phyloP scores from a whole-genome alignment of 2,113 vertebrate species.

The Anoplopoma fimbria region DNA sequence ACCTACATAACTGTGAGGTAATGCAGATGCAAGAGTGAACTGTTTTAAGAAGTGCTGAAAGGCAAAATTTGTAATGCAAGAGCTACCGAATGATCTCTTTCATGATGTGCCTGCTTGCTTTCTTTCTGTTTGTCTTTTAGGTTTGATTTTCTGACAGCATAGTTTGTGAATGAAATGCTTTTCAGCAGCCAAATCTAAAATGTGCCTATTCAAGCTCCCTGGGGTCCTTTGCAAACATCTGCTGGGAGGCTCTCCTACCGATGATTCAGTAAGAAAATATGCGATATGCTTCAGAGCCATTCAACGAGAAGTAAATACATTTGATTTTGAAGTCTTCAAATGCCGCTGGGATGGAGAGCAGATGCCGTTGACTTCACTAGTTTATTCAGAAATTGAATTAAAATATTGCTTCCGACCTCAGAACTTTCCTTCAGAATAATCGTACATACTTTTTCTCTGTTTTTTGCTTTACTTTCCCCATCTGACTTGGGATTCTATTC shows the following conservation, averaged over 20 bases:
- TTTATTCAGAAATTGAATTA: slow-evolving; percentile 19
- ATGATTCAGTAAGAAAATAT: slow-evolving; percentile 38
- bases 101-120: slow-evolving; percentile 19
- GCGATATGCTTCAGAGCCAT: slow-evolving; percentile 25
- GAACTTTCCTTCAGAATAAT: not conserved
- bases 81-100: slow-evolving; percentile 10
- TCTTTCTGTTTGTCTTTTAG: slow-evolving; percentile 33
- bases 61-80: slow-evolving; percentile 17
- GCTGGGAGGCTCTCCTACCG: slow-evolving; percentile 48
- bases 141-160: slow-evolving; percentile 58
- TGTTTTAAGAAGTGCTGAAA: slow-evolving; percentile 43
- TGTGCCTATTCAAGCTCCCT: slow-evolving; percentile 53
- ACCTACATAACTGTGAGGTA: not conserved
- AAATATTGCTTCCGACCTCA: slow-evolving; percentile 10
- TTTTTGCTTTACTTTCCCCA: not conserved
- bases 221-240: slow-evolving; percentile 45
- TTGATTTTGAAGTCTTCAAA: slow-evolving; percentile 32
- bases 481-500: not conserved
- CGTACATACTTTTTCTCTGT: not conserved
- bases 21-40: not conserved
- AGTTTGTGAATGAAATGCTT: slow-evolving; percentile 39
- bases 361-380: slow-evolving; percentile 2
- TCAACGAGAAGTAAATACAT: slow-evolving; percentile 5
- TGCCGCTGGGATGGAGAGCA: slow-evolving; percentile 1
- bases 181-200: slow-evolving; percentile 53